phyloP scores from a whole-genome alignment of 1,140 invertebrate species.

The Diachasma alloeum region DNA sequence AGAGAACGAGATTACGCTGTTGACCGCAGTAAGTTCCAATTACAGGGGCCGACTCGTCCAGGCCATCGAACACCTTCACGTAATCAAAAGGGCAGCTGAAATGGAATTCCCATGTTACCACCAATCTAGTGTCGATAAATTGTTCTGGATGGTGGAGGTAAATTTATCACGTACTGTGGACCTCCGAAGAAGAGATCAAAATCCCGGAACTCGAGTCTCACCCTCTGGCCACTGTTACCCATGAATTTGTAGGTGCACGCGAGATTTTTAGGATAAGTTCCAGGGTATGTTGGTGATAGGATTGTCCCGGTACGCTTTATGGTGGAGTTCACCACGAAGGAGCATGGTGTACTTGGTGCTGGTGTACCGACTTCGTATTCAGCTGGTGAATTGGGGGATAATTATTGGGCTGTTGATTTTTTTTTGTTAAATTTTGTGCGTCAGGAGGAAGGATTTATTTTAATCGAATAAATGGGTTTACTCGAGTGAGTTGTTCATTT shows the following conservation, averaged over 20 bases:
- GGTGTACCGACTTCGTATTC: conserved; percentile 92
- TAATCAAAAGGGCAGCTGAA: conserved; percentile 97
- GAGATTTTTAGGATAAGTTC: conserved; percentile 96
- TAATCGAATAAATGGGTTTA: too few species aligned
- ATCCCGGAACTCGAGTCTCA: conserved; percentile 96
- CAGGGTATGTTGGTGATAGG: conserved; percentile 97
- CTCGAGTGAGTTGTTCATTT: too few species aligned
- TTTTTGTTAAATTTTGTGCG: too few species aligned
- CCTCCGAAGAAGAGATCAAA: conserved; percentile 99
- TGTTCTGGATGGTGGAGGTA: neutral
- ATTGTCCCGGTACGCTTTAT: conserved; percentile 86
- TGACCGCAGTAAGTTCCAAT: conserved; percentile 99
- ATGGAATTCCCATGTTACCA: conserved; percentile 15
- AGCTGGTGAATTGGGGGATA: conserved; percentile 63
- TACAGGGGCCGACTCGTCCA: conserved; percentile 82
- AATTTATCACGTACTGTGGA: conserved; percentile 85
- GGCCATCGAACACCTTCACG: conserved; percentile 95
- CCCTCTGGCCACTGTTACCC: conserved; percentile 88
- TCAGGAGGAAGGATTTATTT: neutral
- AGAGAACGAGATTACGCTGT: conserved; percentile 93
- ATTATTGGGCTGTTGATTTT: too few species aligned
- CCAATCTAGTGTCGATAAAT: neutral
- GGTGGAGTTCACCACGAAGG: conserved; percentile 80
- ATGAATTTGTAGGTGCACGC: conserved; percentile 93
- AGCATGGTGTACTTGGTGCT: conserved; percentile 79